Percentiles rank a stretch among this genome's conserved stretches.
phyloP scores from a whole-genome alignment of 2,888 invertebrate species.

The Creontiades dilutus region DNA sequence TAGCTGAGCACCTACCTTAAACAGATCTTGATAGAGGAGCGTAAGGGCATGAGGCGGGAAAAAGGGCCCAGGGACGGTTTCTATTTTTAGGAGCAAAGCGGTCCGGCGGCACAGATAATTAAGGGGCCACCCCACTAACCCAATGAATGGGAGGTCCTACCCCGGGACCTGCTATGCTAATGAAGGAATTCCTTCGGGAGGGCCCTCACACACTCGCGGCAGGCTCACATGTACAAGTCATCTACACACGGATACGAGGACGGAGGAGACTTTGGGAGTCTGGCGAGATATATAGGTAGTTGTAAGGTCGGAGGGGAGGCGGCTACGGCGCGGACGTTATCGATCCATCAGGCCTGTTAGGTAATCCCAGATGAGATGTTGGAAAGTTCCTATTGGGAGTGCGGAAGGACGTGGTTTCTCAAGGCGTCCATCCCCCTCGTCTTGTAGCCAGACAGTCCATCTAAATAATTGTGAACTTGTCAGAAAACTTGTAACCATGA shows the following conservation, averaged over 20 bases:
- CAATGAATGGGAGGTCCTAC: conserved; percentile 51
- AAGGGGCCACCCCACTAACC: conserved; percentile 46
- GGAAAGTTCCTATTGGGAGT: not conserved
- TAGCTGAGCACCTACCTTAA: not conserved
- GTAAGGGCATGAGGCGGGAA: not conserved
- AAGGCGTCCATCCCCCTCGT: not conserved
- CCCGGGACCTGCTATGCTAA: conserved; percentile 46
- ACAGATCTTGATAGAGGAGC: not conserved
- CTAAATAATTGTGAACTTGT: too few relatives aligned
- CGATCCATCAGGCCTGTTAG: conserved; percentile 6
- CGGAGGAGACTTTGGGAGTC: not conserved
- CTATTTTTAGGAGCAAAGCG: conserved; percentile 23
- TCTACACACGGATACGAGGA: not conserved
- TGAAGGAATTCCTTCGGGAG: conserved; percentile 20
- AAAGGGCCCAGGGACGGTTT: not conserved
- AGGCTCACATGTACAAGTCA: not conserved
- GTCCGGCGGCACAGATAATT: conserved; percentile 17
- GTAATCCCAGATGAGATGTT: conserved; percentile 9
- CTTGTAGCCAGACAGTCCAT: too few relatives aligned
- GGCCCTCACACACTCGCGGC: not conserved
- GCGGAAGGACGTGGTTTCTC: not conserved
- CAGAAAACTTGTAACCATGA: too few relatives aligned
- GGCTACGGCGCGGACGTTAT: not conserved
- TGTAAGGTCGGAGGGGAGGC: not conserved
- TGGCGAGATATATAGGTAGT: conserved; percentile 4